Evolutionary conservation across 2,888 invertebrate genomes (phyloP).

Genomic region (Sinhomidia bicolor): DNA sequence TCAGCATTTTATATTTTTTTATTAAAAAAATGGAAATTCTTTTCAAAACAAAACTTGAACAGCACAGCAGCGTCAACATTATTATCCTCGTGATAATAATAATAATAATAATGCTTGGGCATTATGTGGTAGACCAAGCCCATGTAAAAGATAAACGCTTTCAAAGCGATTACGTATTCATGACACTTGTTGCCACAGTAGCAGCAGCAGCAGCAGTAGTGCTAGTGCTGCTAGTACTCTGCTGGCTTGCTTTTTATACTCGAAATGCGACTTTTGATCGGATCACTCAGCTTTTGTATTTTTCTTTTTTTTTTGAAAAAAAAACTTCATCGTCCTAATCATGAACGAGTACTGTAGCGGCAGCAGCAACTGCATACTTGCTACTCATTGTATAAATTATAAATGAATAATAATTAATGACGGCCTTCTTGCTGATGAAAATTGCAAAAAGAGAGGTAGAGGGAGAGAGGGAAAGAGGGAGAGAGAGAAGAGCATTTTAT

Average conservation of each 20-base stretch:
- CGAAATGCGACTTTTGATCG: conserved; percentile 1
- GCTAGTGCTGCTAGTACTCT: neutral
- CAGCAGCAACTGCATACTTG: neutral
- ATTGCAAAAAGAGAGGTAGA: conserved; percentile 49
- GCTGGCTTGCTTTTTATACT: too few species aligned
- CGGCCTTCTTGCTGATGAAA: conserved; percentile 43
- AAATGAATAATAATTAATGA: conserved; percentile 48
- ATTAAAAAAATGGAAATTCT: too few species aligned
- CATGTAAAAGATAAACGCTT: neutral
- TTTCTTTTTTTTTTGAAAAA: neutral
- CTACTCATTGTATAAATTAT: conserved; percentile 5
- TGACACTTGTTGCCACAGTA: neutral
- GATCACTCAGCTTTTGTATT: conserved; percentile 8
- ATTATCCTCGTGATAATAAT: neutral
- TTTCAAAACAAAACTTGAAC: neutral
- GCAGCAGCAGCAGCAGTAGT: neutral
- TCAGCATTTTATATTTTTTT: neutral
- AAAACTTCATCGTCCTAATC: neutral
- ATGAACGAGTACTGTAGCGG: neutral
- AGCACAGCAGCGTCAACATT: neutral
- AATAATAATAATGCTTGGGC: neutral
- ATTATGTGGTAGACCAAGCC: neutral
- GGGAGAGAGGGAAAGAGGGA: too few species aligned
- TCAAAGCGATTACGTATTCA: neutral
- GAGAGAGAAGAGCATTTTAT: neutral